Conservation (phyloP, 1,140 invertebrate species). For the Meloidogyne exigua region DNA sequence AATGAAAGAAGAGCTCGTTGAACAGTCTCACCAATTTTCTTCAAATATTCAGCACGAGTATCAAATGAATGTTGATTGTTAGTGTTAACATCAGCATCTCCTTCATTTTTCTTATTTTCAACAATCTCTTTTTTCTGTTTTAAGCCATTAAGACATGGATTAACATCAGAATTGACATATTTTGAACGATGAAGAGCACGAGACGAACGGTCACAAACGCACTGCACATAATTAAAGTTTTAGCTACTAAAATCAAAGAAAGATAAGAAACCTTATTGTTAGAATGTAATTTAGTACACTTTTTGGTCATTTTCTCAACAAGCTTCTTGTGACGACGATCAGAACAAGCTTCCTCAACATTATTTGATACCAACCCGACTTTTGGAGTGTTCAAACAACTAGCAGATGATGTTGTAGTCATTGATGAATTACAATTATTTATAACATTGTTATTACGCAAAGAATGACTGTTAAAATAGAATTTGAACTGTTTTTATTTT, state of each 20-base stretch:
- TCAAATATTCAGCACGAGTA: conserved; percentile 38
- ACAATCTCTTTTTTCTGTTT: neutral
- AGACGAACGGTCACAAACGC: conserved; percentile 1
- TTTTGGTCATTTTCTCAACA: conserved; percentile 1
- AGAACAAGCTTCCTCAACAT: neutral
- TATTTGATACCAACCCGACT: no score
- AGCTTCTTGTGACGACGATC: neutral
- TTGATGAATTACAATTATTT: no score
- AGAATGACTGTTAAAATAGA: no score
- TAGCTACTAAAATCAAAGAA: neutral
- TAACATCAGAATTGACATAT: neutral
- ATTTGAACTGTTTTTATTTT: no score
- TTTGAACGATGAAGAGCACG: conserved; percentile 6
- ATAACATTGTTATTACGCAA: neutral
- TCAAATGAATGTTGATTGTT: neutral
- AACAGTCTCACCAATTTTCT: conserved; percentile 35
- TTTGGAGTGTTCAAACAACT: neutral
- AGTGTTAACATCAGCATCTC: neutral
- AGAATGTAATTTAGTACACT: neutral
- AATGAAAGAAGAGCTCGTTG: conserved; percentile 40
- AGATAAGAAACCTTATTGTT: neutral
- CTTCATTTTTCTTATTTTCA: neutral
- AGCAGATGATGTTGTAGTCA: neutral
- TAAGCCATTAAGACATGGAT: neutral
- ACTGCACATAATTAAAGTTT: conserved; percentile 2